Evolutionary conservation across 2,113 vertebrate species (phyloP).

Genomic region (Sporophila hypoxantha): DNA sequence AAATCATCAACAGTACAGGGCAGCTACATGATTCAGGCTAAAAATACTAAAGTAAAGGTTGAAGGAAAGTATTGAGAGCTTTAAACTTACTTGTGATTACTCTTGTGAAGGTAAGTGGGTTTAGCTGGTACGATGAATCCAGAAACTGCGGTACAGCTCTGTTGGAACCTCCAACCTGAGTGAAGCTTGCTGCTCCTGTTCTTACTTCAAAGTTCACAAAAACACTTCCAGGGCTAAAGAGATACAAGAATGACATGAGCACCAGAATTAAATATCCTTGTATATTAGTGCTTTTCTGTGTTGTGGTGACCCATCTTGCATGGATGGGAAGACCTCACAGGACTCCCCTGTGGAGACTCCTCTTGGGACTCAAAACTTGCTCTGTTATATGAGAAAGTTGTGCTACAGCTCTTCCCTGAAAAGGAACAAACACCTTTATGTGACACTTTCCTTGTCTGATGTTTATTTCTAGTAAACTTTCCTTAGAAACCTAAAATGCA

Average conservation of each 20-base stretch:
- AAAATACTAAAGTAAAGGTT: not conserved
- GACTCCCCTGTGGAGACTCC: not conserved
- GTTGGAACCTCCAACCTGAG: constrained; percentile 29
- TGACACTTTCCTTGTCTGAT: not conserved
- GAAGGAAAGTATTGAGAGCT: not conserved
- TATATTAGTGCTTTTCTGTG: not conserved
- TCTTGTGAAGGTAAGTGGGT: constrained; percentile 1
- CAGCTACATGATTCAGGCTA: not conserved
- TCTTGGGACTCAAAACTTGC: not conserved
- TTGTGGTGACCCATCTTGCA: not conserved
- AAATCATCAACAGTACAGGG: not conserved
- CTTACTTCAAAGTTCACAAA: constrained; percentile 43
- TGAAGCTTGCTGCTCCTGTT: not conserved
- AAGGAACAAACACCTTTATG: not conserved
- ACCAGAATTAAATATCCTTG: not conserved
- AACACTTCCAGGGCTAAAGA: constrained; percentile 65
- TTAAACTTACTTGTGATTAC: constrained; percentile 28
- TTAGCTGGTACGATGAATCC: constrained; percentile 1
- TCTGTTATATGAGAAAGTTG: not conserved
- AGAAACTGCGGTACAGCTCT: not conserved
- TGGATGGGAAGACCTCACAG: not conserved
- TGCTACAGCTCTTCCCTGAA: not conserved
- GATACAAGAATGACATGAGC: not conserved
- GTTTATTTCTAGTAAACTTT: not conserved
- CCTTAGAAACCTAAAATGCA: not conserved